Percentiles rank a stretch among this genome's conserved stretches.
phyloP scores from a whole-genome alignment of 2,113 vertebrate genomes.

The Candoia aspera region DNA sequence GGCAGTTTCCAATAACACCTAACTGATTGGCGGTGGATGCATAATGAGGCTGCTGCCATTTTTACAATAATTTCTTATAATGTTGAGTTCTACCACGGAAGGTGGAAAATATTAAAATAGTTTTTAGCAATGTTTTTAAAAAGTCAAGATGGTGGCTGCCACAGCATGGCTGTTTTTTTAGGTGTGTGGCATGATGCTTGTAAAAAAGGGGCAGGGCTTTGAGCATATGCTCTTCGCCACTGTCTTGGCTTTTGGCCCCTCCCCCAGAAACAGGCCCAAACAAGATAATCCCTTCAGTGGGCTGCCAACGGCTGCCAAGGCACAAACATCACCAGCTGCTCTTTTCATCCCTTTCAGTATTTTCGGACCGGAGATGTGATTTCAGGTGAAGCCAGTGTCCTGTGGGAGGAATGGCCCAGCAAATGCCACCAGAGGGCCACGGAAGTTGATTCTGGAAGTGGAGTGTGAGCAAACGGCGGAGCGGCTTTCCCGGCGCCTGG shows the following conservation, averaged over 20 bases:
- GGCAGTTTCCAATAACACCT: not conserved
- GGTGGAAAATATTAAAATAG: not conserved
- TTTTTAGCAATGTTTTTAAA: not conserved
- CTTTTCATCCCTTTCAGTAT: conserved; percentile 30
- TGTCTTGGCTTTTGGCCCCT: not conserved
- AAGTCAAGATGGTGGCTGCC: not conserved
- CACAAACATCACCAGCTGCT: not conserved
- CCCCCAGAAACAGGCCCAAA: not conserved
- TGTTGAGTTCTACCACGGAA: not conserved
- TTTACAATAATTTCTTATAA: not conserved
- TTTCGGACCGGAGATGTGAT: not conserved
- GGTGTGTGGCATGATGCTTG: not conserved
- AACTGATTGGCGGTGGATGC: not conserved
- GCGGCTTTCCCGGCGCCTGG: not conserved
- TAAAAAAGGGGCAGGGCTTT: not conserved
- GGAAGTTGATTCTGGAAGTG: not conserved
- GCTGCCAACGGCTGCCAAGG: not conserved
- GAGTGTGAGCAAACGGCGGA: conserved; percentile 12
- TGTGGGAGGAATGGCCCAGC: not conserved
- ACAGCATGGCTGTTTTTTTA: not conserved
- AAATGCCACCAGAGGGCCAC: not conserved
- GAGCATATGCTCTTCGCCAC: not conserved
- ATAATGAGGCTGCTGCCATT: too few relatives aligned
- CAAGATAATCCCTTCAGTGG: not conserved
- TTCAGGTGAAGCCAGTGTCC: not conserved